Evolutionary conservation across 2,888 invertebrate species (phyloP).

Genomic region (Volucella inflata): DNA sequence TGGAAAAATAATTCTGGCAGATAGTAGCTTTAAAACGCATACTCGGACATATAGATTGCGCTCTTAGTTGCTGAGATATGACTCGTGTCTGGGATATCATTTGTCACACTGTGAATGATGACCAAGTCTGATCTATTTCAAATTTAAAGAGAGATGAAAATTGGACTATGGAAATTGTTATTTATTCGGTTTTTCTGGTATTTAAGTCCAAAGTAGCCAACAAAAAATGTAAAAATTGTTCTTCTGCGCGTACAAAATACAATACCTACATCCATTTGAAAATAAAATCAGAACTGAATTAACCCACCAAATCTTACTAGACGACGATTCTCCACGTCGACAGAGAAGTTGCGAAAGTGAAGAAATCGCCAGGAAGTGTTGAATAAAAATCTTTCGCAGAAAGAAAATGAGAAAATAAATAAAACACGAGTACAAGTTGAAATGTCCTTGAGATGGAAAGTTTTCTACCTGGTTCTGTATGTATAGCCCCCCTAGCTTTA

Average conservation of each 20-base stretch:
- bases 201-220: too few relatives aligned
- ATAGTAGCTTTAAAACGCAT: too few relatives aligned
- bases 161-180: too few relatives aligned
- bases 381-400: conserved; percentile 6
- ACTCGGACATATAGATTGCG: too few relatives aligned
- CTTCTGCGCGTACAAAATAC: not conserved
- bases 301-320: conserved; percentile 18
- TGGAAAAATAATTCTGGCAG: too few relatives aligned
- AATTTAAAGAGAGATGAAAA: too few relatives aligned
- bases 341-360: conserved; percentile 4
- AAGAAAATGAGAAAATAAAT: conserved; percentile 27
- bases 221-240: not conserved
- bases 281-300: conserved; percentile 23
- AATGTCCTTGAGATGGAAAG: conserved; percentile 30
- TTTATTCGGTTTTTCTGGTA: too few relatives aligned
- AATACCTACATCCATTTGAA: not conserved
- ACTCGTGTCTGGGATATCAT: too few relatives aligned
- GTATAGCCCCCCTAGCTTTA: conserved; percentile 19
- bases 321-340: conserved; percentile 10
- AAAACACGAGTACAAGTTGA: conserved; percentile 7
- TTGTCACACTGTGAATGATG: too few relatives aligned
- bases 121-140: too few relatives aligned
- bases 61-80: too few relatives aligned
- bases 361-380: conserved; percentile 21
- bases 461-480: conserved; percentile 17